Percentiles rank a stretch among this genome's conserved stretches.
These are phyloP conservation scores for Agriotes lineatus DNA, from an alignment of 2,888 invertebrate species.

Conservation along the genomic window DNA sequence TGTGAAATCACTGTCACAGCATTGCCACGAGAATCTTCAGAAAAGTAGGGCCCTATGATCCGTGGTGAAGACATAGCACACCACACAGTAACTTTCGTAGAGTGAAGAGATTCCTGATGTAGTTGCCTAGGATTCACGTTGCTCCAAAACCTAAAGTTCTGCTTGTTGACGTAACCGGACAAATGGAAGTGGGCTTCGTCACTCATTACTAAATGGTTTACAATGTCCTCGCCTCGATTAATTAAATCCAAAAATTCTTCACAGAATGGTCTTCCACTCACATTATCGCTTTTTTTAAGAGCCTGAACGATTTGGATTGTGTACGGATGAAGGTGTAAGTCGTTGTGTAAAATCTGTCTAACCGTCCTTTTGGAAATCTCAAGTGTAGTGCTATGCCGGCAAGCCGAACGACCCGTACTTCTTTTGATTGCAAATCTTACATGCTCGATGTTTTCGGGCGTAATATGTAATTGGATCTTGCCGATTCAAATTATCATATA, in stretches of 20 bases:
- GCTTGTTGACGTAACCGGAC: too few species aligned
- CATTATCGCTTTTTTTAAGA: background rate
- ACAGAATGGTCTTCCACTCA: background rate
- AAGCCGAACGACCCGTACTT: background rate
- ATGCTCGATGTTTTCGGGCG: background rate
- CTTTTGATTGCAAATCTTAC: background rate
- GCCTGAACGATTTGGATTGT: too few species aligned
- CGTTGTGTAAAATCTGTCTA: background rate
- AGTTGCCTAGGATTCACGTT: background rate
- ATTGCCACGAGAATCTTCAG: background rate
- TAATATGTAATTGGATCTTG: too few species aligned
- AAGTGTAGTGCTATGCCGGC: too few species aligned
- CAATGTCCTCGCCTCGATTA: background rate
- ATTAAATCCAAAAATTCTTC: background rate
- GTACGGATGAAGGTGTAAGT: too few species aligned
- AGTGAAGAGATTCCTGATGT: background rate
- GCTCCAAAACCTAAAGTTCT: too few species aligned
- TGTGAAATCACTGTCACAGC: too few species aligned
- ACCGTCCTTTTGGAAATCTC: background rate
- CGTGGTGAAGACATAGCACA: background rate
- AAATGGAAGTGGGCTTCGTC: background rate
- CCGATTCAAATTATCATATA: too few species aligned
- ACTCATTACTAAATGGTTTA: background rate
- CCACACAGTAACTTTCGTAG: background rate
- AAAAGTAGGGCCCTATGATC: background rate